Base-by-base conservation (phyloP, 2,888 invertebrate genomes). In the Agonopterix subpropinquella region DNA sequence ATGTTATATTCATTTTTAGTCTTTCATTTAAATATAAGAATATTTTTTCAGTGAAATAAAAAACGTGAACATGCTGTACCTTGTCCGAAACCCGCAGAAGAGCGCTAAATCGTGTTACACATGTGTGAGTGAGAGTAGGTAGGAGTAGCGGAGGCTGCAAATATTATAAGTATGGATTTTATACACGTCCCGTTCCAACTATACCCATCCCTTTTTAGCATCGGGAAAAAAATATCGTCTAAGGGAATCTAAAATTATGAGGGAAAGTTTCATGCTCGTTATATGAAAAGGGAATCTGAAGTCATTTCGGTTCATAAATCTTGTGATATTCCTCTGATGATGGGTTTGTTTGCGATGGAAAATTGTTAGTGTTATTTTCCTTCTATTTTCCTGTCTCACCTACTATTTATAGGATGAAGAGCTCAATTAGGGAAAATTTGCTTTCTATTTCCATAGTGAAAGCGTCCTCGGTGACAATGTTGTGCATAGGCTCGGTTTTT, bases 151-250 rank as follows among this genome's bases (percentile, higher is more conserved):
- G 77, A 82, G 83, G 80, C 83, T 83, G 85, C 87, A 86, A 88
- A 88, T 88, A 88, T 88, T 85, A 88, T 85, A 87, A 87, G 87
- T 88, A 88, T 88, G 86, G 88, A 88, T 87, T 87, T 86, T 86
- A 77, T 77, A 67, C 68, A 64, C 65, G 55, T 82, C 80, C 67
- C 80, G 57, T 65, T 82, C 80, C 61, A 57, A 60, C 78, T 28
- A 51, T 37, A 51, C 47, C 63, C 69, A 61, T 77, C 77, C 73
- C 76, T 66, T 67, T 77, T 73, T 60, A 52, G 70, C 62, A 62
- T 60, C 77, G 66, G 67, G 73, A 80, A 85, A 83, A 85, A 83
- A n/a, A n/a, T 39, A 39, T 39, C 39, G n/a, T 39, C 39, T n/a
- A 39, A 39, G 39, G 76, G 78, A 83, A 78, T 83, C 77, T 83